A percentile compares a stretch with the other conserved stretches of the same genome.
phyloP scores from a whole-genome alignment of 2,888 invertebrate species.

The Drosophila putrida region DNA sequence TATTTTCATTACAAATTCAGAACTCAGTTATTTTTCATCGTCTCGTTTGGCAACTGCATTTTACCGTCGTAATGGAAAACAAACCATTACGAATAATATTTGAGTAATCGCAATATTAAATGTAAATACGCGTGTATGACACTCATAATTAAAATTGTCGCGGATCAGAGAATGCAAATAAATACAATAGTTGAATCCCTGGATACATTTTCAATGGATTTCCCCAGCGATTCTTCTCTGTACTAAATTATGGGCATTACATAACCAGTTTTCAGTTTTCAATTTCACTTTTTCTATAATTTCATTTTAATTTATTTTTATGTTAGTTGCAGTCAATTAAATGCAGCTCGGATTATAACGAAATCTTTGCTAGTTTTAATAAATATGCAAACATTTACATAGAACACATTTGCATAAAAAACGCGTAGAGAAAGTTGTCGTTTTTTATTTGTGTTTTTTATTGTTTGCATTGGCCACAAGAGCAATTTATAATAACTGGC shows the following conservation, averaged over 20 bases:
- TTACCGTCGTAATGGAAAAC: constrained; percentile 13
- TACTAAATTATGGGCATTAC: constrained; percentile 47
- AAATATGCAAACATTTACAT: constrained; percentile 73
- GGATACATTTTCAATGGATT: constrained; percentile 50
- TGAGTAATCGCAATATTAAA: constrained; percentile 63
- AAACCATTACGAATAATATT: constrained; percentile 21
- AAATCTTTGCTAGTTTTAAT: constrained; percentile 70
- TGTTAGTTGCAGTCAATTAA: constrained; percentile 74
- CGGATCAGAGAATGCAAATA: constrained; percentile 60
- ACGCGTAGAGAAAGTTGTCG: constrained; percentile 8
- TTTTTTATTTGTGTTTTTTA: background rate
- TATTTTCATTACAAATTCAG: constrained; percentile 16
- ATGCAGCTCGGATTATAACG: constrained; percentile 68
- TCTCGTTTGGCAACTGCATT: background rate
- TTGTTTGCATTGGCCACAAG: constrained; percentile 45
- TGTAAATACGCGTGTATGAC: constrained; percentile 60
- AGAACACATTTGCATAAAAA: constrained; percentile 44
- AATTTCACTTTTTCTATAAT: background rate
- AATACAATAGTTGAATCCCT: constrained; percentile 38
- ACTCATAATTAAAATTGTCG: constrained; percentile 67
- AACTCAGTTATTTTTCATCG: background rate
- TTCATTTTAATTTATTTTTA: constrained; percentile 18
- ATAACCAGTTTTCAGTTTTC: constrained; percentile 21
- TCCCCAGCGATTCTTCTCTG: constrained; percentile 17
- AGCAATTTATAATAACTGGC: constrained; percentile 68